Evolutionary conservation across 2,113 vertebrate genomes (phyloP), one percentile per base, ranked within the genome.

Genomic region (Colistium nudipinnis): DNA sequence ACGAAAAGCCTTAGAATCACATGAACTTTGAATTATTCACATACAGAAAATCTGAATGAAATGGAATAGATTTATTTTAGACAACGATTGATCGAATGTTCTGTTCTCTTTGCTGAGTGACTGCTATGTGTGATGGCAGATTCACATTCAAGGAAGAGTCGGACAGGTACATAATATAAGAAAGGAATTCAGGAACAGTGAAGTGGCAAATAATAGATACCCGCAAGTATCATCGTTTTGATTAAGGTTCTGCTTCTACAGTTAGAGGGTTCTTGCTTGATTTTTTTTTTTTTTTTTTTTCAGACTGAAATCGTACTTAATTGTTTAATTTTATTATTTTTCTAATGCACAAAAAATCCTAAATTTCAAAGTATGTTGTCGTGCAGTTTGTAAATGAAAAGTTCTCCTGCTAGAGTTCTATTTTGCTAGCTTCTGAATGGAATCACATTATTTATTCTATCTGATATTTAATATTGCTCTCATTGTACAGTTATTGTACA

Each of bases 371-470:
- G 77, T 73, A n/a, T 75, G 19, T 69, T 57, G 75, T 39, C 9
- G 20, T 73, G 53, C 65, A 68, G 61, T 81, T 80, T 78, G 31
- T 86, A 69, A 71, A 65, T 72, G 7, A 52, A 47, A 12, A 16
- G 13, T 62, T 72, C 69, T 65, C 56, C 62, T 43, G 75, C 62
- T 74, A 62, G 79, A 77, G 85, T 87, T 79, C 57, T 76, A 33
- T 80, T 80, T 85, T 87, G 74, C 64, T 81, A 59, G 41, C 25
- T 59, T 76, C 52, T 68, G 31, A 78, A 70, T 39, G 1, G 22
- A 74, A 83, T 76, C 52, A 39, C 31, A 49, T 69, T 75, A 81
- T 87, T 87, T 87, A 85, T 86, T 82, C 41, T 48, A 31, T 61
- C 70, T 65, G 44, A 70, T 53, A 13, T 19, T 70, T 61, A 74